These are phyloP conservation scores for Cossypha polioptera DNA, from an alignment of 2,797 vertebrate species.

Conservation along the genomic window DNA sequence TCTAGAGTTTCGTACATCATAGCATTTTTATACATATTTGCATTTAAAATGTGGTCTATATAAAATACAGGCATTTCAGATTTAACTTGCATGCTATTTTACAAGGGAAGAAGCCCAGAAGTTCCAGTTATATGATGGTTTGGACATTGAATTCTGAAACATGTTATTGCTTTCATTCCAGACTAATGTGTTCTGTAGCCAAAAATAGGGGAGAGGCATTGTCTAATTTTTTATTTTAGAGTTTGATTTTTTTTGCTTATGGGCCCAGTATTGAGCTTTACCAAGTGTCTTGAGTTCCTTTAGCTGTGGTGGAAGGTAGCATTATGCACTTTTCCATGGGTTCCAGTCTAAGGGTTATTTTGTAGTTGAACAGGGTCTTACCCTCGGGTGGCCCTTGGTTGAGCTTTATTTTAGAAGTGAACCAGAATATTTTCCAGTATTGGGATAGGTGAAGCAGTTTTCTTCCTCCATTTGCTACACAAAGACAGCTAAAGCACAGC, in stretches of 20 bases:
- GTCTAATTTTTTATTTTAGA: neutral
- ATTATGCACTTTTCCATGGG: neutral
- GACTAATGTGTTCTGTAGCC: neutral
- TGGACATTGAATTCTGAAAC: neutral
- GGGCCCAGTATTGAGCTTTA: neutral
- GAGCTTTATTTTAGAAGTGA: neutral
- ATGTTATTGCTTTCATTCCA: constrained; percentile 48
- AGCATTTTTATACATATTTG: neutral
- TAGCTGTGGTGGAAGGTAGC: neutral
- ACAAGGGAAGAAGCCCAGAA: neutral
- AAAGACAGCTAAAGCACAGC: neutral
- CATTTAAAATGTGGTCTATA: neutral
- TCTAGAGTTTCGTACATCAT: neutral
- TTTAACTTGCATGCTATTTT: constrained; percentile 12
- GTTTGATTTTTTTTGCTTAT: neutral
- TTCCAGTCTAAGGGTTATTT: neutral
- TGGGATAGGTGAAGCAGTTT: neutral
- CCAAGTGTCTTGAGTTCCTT: neutral
- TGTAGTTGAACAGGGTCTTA: neutral
- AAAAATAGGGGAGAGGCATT: neutral
- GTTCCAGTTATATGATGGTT: neutral
- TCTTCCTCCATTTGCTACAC: neutral
- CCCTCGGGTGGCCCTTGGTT: neutral
- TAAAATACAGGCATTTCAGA: constrained; percentile 51
- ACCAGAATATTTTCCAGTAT: neutral